These are phyloP conservation scores for Hirtodrosophila histrioides DNA, from an alignment of 2,888 invertebrate genomes.

Conservation along the genomic window DNA sequence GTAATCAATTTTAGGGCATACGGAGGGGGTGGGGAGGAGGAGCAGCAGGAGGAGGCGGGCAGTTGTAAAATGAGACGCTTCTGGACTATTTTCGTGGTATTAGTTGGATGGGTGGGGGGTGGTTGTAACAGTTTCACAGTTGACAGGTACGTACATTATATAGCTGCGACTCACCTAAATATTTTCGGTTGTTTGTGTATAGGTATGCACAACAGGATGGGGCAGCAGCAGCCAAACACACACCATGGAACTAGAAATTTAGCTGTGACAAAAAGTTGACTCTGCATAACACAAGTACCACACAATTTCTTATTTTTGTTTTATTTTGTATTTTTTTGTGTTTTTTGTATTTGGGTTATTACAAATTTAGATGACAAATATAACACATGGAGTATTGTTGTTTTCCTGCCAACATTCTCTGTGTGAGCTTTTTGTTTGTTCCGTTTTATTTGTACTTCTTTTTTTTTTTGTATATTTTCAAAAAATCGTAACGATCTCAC, in stretches of 20 bases:
- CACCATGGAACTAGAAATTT: conserved; percentile 57
- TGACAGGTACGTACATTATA: conserved; percentile 28
- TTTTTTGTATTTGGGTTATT: conserved; percentile 9
- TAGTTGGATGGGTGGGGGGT: conserved; percentile 19
- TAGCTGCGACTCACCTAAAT: conserved; percentile 61
- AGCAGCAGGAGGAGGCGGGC: conserved; percentile 9
- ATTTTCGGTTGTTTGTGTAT: conserved; percentile 41
- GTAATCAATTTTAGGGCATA: conserved; percentile 68
- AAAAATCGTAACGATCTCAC: conserved; percentile 58
- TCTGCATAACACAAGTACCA: conserved; percentile 32
- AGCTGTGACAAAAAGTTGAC: conserved; percentile 29
- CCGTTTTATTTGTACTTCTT: conserved; percentile 23
- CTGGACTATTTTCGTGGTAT: conserved; percentile 58
- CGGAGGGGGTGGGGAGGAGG: neutral
- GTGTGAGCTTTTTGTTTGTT: conserved; percentile 27
- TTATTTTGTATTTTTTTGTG: conserved; percentile 12
- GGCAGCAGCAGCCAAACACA: conserved; percentile 42
- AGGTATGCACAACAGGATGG: conserved; percentile 52
- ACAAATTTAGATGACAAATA: conserved; percentile 50
- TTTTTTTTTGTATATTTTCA: conserved; percentile 41
- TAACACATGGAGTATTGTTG: conserved; percentile 33
- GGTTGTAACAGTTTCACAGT: conserved; percentile 61
- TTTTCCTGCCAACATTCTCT: conserved; percentile 47
- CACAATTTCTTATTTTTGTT: conserved; percentile 24
- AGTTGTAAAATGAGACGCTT: neutral